Conservation (phyloP, 2,797 vertebrate genomes). For the Myotis myotis region DNA sequence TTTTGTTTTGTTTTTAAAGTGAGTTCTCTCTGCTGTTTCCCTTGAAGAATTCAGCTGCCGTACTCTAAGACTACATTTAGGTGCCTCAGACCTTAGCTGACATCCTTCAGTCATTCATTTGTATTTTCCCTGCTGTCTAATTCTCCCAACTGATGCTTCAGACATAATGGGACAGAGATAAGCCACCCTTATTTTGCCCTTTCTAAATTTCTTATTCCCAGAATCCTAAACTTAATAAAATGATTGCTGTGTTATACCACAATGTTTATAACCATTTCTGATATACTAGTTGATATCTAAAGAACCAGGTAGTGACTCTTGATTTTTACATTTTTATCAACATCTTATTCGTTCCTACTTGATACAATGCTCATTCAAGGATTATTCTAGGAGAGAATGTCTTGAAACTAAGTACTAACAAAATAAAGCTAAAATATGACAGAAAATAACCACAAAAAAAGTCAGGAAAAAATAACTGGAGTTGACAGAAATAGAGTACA, state of each 20-base stretch:
- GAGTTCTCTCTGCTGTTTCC: background rate
- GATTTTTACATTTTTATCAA: background rate
- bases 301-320: background rate
- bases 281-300: background rate
- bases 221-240: background rate
- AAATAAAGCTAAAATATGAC: conserved; percentile 24
- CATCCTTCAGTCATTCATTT: background rate
- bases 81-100: background rate
- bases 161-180: background rate
- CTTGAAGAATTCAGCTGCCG: background rate
- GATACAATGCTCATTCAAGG: background rate
- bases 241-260: background rate
- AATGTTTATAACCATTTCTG: background rate
- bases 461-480: conserved; percentile 48
- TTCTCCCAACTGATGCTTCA: background rate
- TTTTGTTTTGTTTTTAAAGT: background rate
- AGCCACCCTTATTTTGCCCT: background rate
- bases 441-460: conserved; percentile 12
- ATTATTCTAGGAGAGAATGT: background rate
- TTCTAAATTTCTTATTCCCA: background rate
- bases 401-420: conserved; percentile 41
- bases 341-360: background rate
- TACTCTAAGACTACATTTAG: accelerated
- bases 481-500: conserved; percentile 27
- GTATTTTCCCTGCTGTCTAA: background rate